Conservation (phyloP, 1,140 invertebrate species). For the Danaus melanippus region DNA sequence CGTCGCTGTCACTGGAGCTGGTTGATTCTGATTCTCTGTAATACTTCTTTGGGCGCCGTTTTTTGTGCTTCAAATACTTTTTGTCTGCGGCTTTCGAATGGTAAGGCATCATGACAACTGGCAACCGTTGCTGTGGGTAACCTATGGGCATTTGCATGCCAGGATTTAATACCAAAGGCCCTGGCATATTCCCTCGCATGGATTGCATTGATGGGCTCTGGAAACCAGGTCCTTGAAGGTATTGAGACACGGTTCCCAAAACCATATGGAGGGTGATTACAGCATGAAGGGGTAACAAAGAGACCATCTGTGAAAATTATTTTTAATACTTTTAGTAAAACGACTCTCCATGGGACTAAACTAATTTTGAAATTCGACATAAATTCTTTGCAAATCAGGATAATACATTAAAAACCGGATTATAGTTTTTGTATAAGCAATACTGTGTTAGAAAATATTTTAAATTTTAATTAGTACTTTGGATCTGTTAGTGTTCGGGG, state of each 20-base stretch:
- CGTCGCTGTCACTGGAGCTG: slow-evolving; percentile 23
- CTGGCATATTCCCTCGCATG: neutral
- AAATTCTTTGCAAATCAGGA: no score
- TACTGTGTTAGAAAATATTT: no score
- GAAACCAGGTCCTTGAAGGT: slow-evolving; percentile 8
- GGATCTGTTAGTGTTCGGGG: no score
- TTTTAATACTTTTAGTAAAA: no score
- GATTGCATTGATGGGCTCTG: slow-evolving; percentile 8
- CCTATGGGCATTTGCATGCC: slow-evolving; percentile 25
- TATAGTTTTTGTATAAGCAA: no score
- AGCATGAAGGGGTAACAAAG: slow-evolving; percentile 6
- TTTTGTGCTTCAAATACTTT: slow-evolving; percentile 26
- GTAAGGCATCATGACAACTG: slow-evolving; percentile 44
- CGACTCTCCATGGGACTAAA: no score
- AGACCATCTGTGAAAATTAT: slow-evolving; percentile 20
- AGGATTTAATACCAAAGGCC: slow-evolving; percentile 9
- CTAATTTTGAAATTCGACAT: no score
- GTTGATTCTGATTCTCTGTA: slow-evolving; percentile 23
- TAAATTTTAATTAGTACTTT: no score
- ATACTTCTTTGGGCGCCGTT: slow-evolving; percentile 21
- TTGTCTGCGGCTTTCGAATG: slow-evolving; percentile 28
- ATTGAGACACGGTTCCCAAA: slow-evolving; percentile 10
- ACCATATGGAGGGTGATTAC: slow-evolving; percentile 10
- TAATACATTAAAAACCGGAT: no score
- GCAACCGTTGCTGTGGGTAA: slow-evolving; percentile 31